Evolutionary conservation across 1,140 invertebrate species (phyloP), one percentile per base, ranked within the genome.

Genomic region (Diploscapter pachys): DNA sequence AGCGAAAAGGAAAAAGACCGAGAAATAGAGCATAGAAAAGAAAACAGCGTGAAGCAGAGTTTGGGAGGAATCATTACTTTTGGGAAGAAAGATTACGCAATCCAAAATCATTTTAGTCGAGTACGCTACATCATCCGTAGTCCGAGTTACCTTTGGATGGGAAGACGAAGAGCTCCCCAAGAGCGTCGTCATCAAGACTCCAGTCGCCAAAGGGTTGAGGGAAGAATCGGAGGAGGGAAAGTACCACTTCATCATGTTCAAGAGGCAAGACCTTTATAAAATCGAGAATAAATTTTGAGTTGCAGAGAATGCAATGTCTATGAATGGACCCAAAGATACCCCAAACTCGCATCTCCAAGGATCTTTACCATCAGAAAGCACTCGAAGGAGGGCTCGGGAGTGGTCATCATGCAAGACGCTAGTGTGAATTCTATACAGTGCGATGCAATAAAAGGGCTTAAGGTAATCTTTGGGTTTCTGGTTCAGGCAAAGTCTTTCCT

Each of bases 321-420:
- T 72, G 82, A 83, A 70, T 83, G 82, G 82, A 70, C 84, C 4
- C 77, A 78, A 9, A 85, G 83, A 54, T 75, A 78, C 50, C 77
- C 77, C 9, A 81, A 82, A 64, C 74, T 83, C n/a, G 51, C 68
- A 31, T 78, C 84, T n/a, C 82, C 82, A 2, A 76, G 78, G 3
- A 76, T 83, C n/a, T 84, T 77, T 50, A 64, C 13, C 63, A 64
- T 64, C 6, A 50, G 13, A 64, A 73, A 76, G 66, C 55, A 71
- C 48, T 63, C 82, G 51, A 76, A 80, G 57, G 74, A 71, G 8
- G 79, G 81, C 11, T 77, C 77, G 56, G 81, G 75, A 59, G 71
- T 83, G 49, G 68, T 83, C n/a, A 64, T 83, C 11, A 85, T 83
- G 82, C 83, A 83, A 63, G 82, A 83, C 63, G 65, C 85, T n/a